These are phyloP conservation scores for Rhinophrynus dorsalis DNA, from an alignment of 2,797 vertebrate genomes.

Conservation along the genomic window DNA sequence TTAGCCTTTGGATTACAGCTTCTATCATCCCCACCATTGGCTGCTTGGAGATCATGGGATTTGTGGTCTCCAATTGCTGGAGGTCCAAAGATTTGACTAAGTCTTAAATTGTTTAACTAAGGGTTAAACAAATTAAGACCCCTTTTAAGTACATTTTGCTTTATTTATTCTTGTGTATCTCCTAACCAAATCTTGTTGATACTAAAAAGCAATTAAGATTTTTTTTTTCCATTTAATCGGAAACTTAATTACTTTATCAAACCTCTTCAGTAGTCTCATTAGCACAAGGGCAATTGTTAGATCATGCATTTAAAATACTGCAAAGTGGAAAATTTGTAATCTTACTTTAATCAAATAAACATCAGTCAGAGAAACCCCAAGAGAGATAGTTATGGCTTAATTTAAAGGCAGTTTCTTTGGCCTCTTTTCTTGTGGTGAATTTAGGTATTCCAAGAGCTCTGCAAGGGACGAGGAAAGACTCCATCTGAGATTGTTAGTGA, in stretches of 20 bases:
- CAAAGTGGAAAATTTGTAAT: constrained; percentile 39
- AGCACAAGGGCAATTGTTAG: constrained; percentile 39
- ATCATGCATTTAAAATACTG: constrained; percentile 25
- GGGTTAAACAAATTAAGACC: too few species aligned
- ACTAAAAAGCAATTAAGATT: constrained; percentile 33
- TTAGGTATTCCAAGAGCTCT: constrained; percentile 88
- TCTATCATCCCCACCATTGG: too few species aligned
- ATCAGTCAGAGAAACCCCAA: constrained; percentile 6
- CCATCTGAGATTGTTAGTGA: constrained; percentile 80
- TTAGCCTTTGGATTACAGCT: background rate
- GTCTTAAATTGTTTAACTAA: too few species aligned
- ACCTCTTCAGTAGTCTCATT: constrained; percentile 31
- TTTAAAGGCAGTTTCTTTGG: constrained; percentile 9
- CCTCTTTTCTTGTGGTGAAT: constrained; percentile 19
- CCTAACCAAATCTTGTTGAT: constrained; percentile 6
- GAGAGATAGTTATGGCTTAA: constrained; percentile 3
- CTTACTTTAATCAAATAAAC: constrained; percentile 22
- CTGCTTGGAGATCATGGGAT: too few species aligned
- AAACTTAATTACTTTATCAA: constrained; percentile 38
- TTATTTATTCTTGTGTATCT: constrained; percentile 1
- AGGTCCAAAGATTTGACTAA: too few species aligned
- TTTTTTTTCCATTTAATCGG: constrained; percentile 26
- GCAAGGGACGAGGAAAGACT: constrained; percentile 76
- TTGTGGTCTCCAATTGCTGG: too few species aligned
- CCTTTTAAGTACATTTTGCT: too few species aligned